These are phyloP conservation scores for Cyanocitta stelleri DNA, from an alignment of 2,113 vertebrate species.

Conservation along the genomic window DNA sequence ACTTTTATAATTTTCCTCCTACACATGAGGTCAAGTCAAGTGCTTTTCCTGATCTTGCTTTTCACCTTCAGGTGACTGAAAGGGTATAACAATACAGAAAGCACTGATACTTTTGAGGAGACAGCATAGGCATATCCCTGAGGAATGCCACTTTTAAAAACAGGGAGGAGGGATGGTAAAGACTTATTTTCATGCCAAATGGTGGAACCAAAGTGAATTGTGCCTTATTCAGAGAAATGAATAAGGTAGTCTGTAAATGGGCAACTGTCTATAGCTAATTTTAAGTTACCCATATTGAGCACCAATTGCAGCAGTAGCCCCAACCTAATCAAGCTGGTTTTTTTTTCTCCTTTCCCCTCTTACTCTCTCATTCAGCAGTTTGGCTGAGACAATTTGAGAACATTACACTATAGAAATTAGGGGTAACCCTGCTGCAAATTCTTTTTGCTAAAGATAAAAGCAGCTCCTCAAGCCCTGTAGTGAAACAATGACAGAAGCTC, in stretches of 20 bases:
- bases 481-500: conserved; percentile 92
- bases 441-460: conserved; percentile 43
- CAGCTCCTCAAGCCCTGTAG: conserved; percentile 76
- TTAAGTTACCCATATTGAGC: neutral
- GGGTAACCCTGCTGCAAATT: conserved; percentile 11
- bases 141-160: neutral
- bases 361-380: neutral
- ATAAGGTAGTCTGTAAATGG: neutral
- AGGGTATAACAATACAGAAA: neutral
- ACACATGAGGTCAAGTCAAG: neutral
- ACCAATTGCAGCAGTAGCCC: neutral
- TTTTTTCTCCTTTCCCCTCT: neutral
- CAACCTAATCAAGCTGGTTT: neutral
- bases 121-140: conserved; percentile 17
- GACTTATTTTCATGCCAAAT: neutral
- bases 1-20: neutral
- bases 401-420: neutral
- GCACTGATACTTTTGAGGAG: conserved; percentile 28
- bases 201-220: neutral
- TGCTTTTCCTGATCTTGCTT: neutral
- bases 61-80: neutral
- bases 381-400: neutral
- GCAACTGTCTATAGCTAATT: neutral
- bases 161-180: conserved; percentile 47
- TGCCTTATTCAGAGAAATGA: conserved; percentile 19